phyloP scores from a whole-genome alignment of 1,140 invertebrate species.

The Triops longicaudatus region DNA sequence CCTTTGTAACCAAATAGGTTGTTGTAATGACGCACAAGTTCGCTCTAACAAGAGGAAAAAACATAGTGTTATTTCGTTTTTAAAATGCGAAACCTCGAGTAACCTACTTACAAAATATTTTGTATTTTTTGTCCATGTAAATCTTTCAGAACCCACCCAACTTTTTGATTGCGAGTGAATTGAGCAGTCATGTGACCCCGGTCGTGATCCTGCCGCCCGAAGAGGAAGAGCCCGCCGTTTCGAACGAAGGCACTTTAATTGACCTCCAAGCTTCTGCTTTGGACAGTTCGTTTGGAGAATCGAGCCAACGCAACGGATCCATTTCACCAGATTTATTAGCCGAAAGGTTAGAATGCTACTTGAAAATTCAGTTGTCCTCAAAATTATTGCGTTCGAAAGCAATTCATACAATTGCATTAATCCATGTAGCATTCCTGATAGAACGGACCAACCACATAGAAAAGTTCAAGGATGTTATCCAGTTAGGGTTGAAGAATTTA shows the following conservation, averaged over 20 bases:
- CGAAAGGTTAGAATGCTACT: constrained; percentile 41
- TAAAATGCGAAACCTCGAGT: no score
- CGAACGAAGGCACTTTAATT: constrained; percentile 32
- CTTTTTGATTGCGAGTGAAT: constrained; percentile 84
- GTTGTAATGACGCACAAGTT: no score
- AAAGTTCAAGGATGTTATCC: no score
- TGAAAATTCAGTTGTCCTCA: constrained; percentile 5
- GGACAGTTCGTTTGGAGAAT: constrained; percentile 43
- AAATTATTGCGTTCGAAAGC: no score
- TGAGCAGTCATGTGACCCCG: constrained; percentile 85
- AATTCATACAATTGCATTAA: no score
- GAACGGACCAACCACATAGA: no score
- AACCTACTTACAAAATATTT: no score
- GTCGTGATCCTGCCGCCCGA: constrained; percentile 78
- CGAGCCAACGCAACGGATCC: constrained; percentile 45
- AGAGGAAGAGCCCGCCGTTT: constrained; percentile 46
- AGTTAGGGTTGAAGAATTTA: no score
- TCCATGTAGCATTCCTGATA: no score
- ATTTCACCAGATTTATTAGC: constrained; percentile 48
- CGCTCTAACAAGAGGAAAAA: neutral
- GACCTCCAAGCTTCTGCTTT: constrained; percentile 33
- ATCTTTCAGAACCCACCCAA: constrained; percentile 83
- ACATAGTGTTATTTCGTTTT: no score
- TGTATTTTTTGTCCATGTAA: no score
- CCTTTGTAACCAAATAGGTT: no score